Percentiles rank a stretch among this genome's conserved stretches.
Conservation (phyloP, 1,140 invertebrate genomes). For the Ditylenchus dipsaci region DNA sequence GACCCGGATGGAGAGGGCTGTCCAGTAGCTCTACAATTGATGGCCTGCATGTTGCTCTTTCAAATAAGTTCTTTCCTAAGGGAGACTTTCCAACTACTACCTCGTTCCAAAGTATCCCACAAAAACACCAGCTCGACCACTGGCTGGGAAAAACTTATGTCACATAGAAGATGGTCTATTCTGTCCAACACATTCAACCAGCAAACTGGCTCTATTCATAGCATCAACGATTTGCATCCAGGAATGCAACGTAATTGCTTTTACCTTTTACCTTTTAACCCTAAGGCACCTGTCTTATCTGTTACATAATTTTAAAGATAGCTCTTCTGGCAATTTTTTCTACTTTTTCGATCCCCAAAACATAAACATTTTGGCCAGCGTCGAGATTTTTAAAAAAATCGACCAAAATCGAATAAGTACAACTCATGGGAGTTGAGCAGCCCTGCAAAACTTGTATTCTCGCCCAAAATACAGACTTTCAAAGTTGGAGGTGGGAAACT, state of each 20-base stretch:
- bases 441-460: no score
- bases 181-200: slow-evolving; percentile 57
- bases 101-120: slow-evolving; percentile 56
- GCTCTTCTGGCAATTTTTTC: no score
- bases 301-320: no score
- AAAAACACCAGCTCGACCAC: slow-evolving; percentile 37
- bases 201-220: slow-evolving; percentile 51
- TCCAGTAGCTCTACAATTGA: slow-evolving; percentile 81
- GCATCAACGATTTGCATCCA: slow-evolving; percentile 53
- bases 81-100: slow-evolving; percentile 78
- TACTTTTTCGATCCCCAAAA: no score
- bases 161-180: slow-evolving; percentile 60
- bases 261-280: no score
- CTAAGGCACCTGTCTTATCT: no score
- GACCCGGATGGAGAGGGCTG: slow-evolving; percentile 68
- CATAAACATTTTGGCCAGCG: no score
- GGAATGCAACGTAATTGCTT: slow-evolving; percentile 30
- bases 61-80: slow-evolving; percentile 94
- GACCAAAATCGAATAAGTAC: no score
- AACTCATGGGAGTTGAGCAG: no score
- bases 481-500: no score
- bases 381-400: no score
- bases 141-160: slow-evolving; percentile 58
- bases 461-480: no score
- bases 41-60: slow-evolving; percentile 83